Percentiles rank a stretch among this genome's conserved stretches.
Conservation (phyloP, 2,113 vertebrate species). For the Ailuropoda melanoleuca region DNA sequence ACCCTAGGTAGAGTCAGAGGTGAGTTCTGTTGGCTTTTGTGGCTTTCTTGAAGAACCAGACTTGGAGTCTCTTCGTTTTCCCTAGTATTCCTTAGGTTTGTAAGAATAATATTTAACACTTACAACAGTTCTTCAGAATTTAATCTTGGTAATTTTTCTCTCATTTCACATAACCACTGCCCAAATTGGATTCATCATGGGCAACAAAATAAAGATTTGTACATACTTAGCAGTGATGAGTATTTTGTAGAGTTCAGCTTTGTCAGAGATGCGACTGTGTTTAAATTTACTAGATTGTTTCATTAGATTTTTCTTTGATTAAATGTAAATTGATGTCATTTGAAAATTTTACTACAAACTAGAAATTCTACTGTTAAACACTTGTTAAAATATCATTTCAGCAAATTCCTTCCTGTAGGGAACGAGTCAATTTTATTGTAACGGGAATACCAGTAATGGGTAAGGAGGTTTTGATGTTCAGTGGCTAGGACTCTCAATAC, state of each 20-base stretch:
- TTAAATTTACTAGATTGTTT: background rate
- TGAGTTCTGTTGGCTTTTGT: background rate
- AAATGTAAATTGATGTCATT: background rate
- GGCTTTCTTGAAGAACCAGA: background rate
- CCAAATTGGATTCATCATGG: background rate
- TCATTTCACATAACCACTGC: background rate
- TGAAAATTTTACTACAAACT: background rate
- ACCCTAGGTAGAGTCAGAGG: background rate
- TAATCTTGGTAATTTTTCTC: background rate
- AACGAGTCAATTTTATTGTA: background rate
- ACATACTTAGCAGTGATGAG: background rate
- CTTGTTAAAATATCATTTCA: background rate
- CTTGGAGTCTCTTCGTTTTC: background rate
- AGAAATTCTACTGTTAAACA: background rate
- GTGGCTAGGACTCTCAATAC: background rate
- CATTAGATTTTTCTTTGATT: background rate
- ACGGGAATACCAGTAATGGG: background rate
- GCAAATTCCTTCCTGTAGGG: background rate
- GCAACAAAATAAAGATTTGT: background rate
- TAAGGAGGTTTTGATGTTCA: background rate
- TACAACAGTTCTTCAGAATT: background rate
- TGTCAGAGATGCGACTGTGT: background rate
- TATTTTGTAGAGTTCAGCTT: slow-evolving; percentile 19
- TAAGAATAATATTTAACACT: background rate
- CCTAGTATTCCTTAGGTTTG: background rate